Evolutionary conservation across 2,113 vertebrate species (phyloP).

Genomic region (Litocranius walleri): DNA sequence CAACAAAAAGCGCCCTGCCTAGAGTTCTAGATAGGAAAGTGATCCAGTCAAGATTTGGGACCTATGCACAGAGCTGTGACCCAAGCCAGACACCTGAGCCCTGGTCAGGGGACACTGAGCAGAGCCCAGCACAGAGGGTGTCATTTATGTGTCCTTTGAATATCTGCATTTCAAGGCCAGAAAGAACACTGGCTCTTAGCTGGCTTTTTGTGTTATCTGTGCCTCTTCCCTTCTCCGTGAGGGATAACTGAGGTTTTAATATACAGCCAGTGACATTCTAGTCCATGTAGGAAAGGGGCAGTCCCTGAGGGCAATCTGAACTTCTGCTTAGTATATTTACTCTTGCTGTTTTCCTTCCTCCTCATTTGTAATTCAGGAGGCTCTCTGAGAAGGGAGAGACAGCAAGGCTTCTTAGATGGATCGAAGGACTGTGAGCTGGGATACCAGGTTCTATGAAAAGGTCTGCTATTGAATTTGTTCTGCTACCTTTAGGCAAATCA

Average conservation of each 20-base stretch:
- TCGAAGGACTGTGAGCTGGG: neutral
- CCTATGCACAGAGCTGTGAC: neutral
- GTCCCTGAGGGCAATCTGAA: conserved; percentile 46
- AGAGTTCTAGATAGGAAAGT: neutral
- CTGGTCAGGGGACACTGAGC: neutral
- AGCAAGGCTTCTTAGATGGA: conserved; percentile 50
- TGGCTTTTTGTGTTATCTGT: neutral
- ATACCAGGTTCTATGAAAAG: conserved; percentile 56
- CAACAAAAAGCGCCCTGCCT: neutral
- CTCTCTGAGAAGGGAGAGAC: conserved; percentile 31
- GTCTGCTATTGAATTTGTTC: conserved; percentile 62
- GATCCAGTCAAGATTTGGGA: neutral
- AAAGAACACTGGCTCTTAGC: neutral
- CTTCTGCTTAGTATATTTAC: conserved; percentile 67
- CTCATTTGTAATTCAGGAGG: conserved; percentile 54
- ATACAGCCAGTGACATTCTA: conserved; percentile 47
- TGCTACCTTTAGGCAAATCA: conserved; percentile 33
- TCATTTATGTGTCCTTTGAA: neutral
- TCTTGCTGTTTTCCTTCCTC: conserved; percentile 66
- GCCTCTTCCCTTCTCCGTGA: neutral
- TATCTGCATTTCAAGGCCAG: neutral
- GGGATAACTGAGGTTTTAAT: neutral
- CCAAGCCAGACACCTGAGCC: neutral
- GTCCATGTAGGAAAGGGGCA: conserved; percentile 39
- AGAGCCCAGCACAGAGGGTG: neutral